These are phyloP conservation scores for Odontophorus gujanensis DNA, from an alignment of 2,113 vertebrate species.

Conservation along the genomic window DNA sequence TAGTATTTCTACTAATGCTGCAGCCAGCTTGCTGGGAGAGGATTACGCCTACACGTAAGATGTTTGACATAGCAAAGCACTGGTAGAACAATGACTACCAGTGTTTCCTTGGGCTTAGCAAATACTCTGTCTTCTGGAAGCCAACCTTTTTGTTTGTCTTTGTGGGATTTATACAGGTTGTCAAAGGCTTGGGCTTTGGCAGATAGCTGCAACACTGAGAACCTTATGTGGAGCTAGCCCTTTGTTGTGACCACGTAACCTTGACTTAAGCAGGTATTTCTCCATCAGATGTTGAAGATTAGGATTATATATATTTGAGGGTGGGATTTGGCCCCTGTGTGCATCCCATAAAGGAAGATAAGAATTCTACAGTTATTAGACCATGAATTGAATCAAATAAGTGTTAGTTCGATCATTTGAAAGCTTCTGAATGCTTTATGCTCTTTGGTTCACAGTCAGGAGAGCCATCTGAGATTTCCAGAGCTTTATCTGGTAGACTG, in stretches of 20 bases:
- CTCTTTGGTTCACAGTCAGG: background rate
- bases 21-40: background rate
- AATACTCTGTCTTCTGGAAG: slow-evolving; percentile 32
- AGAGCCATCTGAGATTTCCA: background rate
- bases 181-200: background rate
- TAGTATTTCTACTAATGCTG: background rate
- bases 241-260: background rate
- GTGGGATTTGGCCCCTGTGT: background rate
- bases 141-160: slow-evolving; percentile 43
- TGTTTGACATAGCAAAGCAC: slow-evolving; percentile 31
- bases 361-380: background rate
- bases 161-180: slow-evolving; percentile 21
- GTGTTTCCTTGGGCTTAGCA: slow-evolving; percentile 40
- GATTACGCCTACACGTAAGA: background rate
- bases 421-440: slow-evolving; percentile 23
- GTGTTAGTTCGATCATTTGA: background rate
- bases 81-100: slow-evolving; percentile 38
- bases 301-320: background rate
- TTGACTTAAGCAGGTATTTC: background rate
- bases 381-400: background rate
- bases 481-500: background rate
- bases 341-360: background rate
- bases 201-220: background rate
- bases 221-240: background rate
- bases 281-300: background rate